Evolutionary conservation across 2,113 vertebrate species (phyloP).

Genomic region (Perca flavescens): DNA sequence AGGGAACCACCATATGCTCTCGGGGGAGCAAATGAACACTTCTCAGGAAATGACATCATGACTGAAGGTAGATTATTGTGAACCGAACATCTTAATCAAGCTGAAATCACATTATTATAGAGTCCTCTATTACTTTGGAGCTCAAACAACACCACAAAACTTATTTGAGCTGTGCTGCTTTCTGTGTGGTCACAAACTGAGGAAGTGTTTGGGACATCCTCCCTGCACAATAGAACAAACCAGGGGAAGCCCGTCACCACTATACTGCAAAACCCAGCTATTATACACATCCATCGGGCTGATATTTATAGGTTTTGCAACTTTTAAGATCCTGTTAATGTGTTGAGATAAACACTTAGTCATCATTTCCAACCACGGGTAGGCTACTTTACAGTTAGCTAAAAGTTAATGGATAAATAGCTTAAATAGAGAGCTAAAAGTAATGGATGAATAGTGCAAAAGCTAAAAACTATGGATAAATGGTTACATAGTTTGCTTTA

Average conservation of each 20-base stretch:
- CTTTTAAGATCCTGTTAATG: conserved; percentile 47
- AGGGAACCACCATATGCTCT: conserved; percentile 81
- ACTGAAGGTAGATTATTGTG: conserved; percentile 77
- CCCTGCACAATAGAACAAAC: conserved; percentile 69
- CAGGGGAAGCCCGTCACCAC: conserved; percentile 52
- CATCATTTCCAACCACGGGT: background rate
- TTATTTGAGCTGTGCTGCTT: conserved; percentile 16
- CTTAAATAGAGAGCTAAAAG: too few species aligned
- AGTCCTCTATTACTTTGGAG: background rate
- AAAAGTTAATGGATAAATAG: background rate
- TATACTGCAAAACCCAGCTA: conserved; percentile 10
- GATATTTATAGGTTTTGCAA: conserved; percentile 60
- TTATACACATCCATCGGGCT: conserved; percentile 39
- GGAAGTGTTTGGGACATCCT: conserved; percentile 79
- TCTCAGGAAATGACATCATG: conserved; percentile 83
- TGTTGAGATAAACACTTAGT: background rate
- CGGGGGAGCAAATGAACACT: conserved; percentile 79
- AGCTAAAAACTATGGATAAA: too few species aligned
- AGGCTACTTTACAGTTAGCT: background rate
- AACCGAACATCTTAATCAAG: background rate
- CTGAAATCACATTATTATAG: background rate
- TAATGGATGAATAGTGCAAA: background rate
- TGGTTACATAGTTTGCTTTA: background rate
- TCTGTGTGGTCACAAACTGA: conserved; percentile 47
- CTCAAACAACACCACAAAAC: conserved; percentile 1